phyloP scores from a whole-genome alignment of 2,888 invertebrate species.

The Muscina levida region DNA sequence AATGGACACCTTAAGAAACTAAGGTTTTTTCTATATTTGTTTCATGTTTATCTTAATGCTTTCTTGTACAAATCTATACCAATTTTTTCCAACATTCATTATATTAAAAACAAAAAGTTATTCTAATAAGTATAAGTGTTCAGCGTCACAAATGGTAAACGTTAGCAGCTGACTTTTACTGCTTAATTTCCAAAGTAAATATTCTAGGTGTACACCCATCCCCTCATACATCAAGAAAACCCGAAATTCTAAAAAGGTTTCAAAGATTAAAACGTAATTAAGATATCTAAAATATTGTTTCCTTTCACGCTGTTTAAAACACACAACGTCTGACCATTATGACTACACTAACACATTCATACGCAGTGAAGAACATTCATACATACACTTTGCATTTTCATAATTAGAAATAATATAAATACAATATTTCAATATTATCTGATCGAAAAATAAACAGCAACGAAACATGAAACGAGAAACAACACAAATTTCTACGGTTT shows the following conservation, averaged over 20 bases:
- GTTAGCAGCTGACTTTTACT: too few species aligned
- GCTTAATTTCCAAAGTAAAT: too few species aligned
- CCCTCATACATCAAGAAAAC: too few species aligned
- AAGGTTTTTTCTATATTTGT: too few species aligned
- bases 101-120: too few species aligned
- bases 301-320: slow-evolving; percentile 10
- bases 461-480: slow-evolving; percentile 33
- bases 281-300: slow-evolving; percentile 31
- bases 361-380: slow-evolving; percentile 5
- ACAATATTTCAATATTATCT: slow-evolving; percentile 33
- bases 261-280: slow-evolving; percentile 34
- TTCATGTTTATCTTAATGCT: too few species aligned
- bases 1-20: too few species aligned
- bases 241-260: slow-evolving; percentile 7
- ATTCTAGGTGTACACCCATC: too few species aligned
- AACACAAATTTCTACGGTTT: slow-evolving; percentile 52
- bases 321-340: neutral
- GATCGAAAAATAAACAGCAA: slow-evolving; percentile 19
- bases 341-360: neutral
- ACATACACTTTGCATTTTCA: slow-evolving; percentile 32
- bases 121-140: too few species aligned
- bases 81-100: too few species aligned
- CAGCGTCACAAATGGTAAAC: too few species aligned
- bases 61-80: too few species aligned
- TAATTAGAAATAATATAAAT: slow-evolving; percentile 33